phyloP scores from a whole-genome alignment of 2,113 vertebrate species.

The Labeo rohita region DNA sequence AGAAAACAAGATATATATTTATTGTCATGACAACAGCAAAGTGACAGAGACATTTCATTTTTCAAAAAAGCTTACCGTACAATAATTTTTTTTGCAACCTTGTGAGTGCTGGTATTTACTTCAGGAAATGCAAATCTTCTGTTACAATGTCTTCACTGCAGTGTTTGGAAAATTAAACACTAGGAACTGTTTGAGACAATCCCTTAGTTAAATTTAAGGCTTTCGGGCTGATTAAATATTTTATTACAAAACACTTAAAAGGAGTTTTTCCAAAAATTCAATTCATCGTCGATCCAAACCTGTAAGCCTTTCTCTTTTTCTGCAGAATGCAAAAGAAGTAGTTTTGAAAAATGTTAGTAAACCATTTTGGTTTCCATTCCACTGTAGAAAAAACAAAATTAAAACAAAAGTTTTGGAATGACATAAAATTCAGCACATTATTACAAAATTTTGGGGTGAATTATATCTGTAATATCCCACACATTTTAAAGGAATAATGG shows the following conservation, averaged over 20 bases:
- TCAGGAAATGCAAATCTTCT: not conserved
- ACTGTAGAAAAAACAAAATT: not conserved
- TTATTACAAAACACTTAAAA: not conserved
- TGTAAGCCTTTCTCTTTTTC: not conserved
- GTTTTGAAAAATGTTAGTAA: not conserved
- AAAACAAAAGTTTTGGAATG: not conserved
- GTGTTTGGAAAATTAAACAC: not conserved
- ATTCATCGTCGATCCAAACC: not conserved
- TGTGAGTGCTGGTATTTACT: not conserved
- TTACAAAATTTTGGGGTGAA: not conserved
- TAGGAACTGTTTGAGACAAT: not conserved
- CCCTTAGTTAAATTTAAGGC: not conserved
- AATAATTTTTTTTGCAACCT: not conserved
- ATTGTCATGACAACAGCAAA: conserved; percentile 2
- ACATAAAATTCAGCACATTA: not conserved
- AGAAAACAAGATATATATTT: not conserved
- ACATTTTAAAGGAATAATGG: not conserved
- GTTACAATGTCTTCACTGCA: not conserved
- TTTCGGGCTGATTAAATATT: not conserved
- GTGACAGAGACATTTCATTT: not conserved
- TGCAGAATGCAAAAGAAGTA: not conserved
- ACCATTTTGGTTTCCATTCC: not conserved
- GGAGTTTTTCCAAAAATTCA: too few relatives aligned
- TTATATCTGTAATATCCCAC: not conserved
- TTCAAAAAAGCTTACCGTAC: not conserved